A percentile compares a stretch with the other conserved stretches of the same genome.
These are phyloP conservation scores for Bicyclus anynana DNA, from an alignment of 1,140 invertebrate species.

Conservation along the genomic window DNA sequence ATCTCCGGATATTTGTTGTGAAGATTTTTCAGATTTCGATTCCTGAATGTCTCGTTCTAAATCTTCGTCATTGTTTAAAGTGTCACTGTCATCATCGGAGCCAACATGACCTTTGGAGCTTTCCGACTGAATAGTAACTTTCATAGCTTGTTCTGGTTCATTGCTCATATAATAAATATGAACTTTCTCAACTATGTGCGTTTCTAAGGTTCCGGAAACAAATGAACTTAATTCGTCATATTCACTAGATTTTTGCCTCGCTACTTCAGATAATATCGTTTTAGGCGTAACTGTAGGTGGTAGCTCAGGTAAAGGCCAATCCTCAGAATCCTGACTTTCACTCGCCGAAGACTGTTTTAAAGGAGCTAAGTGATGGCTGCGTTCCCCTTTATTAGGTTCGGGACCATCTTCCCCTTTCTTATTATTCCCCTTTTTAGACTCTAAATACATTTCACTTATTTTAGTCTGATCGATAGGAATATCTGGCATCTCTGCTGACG, in stretches of 20 bases:
- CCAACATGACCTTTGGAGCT: constrained; percentile 78
- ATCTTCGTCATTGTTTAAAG: constrained; percentile 78
- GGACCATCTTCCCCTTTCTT: constrained; percentile 36
- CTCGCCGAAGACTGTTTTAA: constrained; percentile 68
- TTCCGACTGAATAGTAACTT: constrained; percentile 82
- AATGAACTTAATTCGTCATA: constrained; percentile 89
- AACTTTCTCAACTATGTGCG: constrained; percentile 85
- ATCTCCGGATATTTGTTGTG: constrained; percentile 31
- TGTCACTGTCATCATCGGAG: constrained; percentile 78
- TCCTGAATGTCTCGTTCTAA: constrained; percentile 70
- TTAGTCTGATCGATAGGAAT: constrained; percentile 84
- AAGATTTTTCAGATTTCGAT: constrained; percentile 56
- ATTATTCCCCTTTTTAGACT: constrained; percentile 61
- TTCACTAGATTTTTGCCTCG: constrained; percentile 74
- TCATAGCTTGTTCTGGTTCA: constrained; percentile 82
- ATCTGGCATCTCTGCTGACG: constrained; percentile 88
- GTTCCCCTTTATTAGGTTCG: constrained; percentile 39
- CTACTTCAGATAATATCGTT: constrained; percentile 44
- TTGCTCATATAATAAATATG: constrained; percentile 90
- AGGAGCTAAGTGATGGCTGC: constrained; percentile 29
- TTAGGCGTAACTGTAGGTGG: constrained; percentile 56
- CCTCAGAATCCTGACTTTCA: constrained; percentile 83
- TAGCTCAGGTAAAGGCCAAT: constrained; percentile 83
- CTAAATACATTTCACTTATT: constrained; percentile 76
- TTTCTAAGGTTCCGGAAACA: constrained; percentile 83